These are phyloP conservation scores for Odontamblyopus rebecca DNA, from an alignment of 2,797 vertebrate species.

Conservation along the genomic window DNA sequence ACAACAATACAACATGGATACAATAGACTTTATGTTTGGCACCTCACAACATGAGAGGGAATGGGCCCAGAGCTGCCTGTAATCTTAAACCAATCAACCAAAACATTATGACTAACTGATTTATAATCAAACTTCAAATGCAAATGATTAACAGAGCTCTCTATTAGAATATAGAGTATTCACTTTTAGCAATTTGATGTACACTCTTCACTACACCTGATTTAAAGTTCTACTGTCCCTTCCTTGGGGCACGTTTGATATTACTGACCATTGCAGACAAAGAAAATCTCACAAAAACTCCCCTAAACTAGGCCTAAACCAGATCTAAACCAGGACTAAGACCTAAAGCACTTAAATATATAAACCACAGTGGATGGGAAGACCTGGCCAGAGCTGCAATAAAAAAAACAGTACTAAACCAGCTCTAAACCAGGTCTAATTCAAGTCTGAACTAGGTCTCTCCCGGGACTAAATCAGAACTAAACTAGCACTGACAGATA, in stretches of 20 bases:
- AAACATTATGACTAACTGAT: background rate
- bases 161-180: no score
- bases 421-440: background rate
- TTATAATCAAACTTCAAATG: background rate
- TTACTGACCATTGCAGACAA: no score
- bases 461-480: background rate
- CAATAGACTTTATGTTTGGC: slow-evolving; percentile 45
- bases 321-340: background rate
- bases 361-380: background rate
- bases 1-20: slow-evolving; percentile 47
- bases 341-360: background rate
- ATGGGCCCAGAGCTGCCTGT: slow-evolving; percentile 39
- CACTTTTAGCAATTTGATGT: no score
- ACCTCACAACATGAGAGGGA: slow-evolving; percentile 47
- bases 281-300: background rate
- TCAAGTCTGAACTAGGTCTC: background rate
- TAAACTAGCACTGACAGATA: background rate
- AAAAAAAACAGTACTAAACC: background rate
- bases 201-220: no score
- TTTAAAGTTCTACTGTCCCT: no score
- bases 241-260: no score
- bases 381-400: background rate
- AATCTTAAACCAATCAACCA: background rate
- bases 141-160: background rate
- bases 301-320: background rate